These are phyloP conservation scores for Orestias chungarensis DNA, from an alignment of 2,797 vertebrate genomes.

Conservation along the genomic window DNA sequence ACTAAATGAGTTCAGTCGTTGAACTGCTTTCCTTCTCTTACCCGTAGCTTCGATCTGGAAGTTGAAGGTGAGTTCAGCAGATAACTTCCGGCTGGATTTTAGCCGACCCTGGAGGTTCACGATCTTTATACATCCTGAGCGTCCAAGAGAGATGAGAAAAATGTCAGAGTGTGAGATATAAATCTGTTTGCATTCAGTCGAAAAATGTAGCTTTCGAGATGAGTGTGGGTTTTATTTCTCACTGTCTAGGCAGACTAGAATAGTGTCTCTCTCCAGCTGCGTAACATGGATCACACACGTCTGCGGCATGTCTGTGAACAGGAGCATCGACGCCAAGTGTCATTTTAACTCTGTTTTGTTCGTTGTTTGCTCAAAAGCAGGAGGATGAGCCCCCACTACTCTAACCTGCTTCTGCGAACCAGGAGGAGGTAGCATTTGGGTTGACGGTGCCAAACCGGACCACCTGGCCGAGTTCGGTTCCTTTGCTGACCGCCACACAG, in stretches of 20 bases:
- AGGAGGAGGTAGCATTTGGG: slow-evolving; percentile 93
- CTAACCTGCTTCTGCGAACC: slow-evolving; percentile 95
- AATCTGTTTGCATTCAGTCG: neutral
- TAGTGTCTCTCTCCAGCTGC: slow-evolving; percentile 92
- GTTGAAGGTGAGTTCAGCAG: slow-evolving; percentile 93
- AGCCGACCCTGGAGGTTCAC: slow-evolving; percentile 93
- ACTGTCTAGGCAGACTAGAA: slow-evolving; percentile 94
- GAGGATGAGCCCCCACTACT: neutral
- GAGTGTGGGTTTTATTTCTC: slow-evolving; percentile 61
- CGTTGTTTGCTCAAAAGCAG: neutral
- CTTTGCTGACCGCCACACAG: slow-evolving; percentile 91
- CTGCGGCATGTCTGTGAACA: slow-evolving; percentile 85
- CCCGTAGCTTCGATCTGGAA: slow-evolving; percentile 95
- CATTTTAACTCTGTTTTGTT: neutral
- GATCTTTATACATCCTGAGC: slow-evolving; percentile 92
- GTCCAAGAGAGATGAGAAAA: neutral
- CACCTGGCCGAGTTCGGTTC: slow-evolving; percentile 91
- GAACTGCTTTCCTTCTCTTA: slow-evolving; percentile 53
- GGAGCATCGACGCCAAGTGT: neutral
- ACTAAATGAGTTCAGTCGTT: too few relatives aligned
- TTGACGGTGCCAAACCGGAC: slow-evolving; percentile 93
- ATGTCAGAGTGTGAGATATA: neutral
- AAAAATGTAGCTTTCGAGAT: neutral
- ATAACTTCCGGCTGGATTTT: slow-evolving; percentile 93
- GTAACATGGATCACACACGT: slow-evolving; percentile 91